A percentile compares a stretch with the other conserved stretches of the same genome.
Evolutionary conservation across 2,888 invertebrate genomes (phyloP).

Genomic region (Platerodrilus igneus): DNA sequence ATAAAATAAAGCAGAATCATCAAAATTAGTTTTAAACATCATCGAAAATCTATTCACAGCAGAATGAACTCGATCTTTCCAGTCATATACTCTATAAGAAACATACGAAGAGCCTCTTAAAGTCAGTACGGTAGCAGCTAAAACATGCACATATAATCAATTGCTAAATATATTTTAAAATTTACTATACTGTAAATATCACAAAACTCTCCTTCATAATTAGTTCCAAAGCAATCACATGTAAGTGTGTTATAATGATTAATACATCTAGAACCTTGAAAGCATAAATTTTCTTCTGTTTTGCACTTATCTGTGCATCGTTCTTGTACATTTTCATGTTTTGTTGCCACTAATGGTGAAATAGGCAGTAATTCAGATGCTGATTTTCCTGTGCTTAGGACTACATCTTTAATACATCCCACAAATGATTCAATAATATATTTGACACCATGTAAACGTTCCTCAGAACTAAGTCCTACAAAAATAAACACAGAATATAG

Average conservation of each 20-base stretch:
- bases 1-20: constrained; percentile 88
- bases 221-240: constrained; percentile 90
- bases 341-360: constrained; percentile 77
- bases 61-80: constrained; percentile 87
- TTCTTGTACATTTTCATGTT: constrained; percentile 84
- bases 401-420: constrained; percentile 85
- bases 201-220: constrained; percentile 88
- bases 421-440: constrained; percentile 91
- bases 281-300: constrained; percentile 79
- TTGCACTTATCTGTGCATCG: constrained; percentile 82
- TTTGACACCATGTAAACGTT: constrained; percentile 82
- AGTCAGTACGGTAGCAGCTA: constrained; percentile 83
- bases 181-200: constrained; percentile 92
- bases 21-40: constrained; percentile 86
- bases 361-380: constrained; percentile 78
- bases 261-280: constrained; percentile 81
- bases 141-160: constrained; percentile 30
- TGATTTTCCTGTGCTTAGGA: constrained; percentile 79
- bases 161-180: background rate
- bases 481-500: no score
- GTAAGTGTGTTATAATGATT: constrained; percentile 86
- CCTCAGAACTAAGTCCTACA: constrained; percentile 79
- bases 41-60: constrained; percentile 82
- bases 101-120: constrained; percentile 88
- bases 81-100: constrained; percentile 87